A percentile compares a stretch with the other conserved stretches of the same genome.
Evolutionary conservation across 1,140 invertebrate species (phyloP).

Genomic region (Campodea augens): DNA sequence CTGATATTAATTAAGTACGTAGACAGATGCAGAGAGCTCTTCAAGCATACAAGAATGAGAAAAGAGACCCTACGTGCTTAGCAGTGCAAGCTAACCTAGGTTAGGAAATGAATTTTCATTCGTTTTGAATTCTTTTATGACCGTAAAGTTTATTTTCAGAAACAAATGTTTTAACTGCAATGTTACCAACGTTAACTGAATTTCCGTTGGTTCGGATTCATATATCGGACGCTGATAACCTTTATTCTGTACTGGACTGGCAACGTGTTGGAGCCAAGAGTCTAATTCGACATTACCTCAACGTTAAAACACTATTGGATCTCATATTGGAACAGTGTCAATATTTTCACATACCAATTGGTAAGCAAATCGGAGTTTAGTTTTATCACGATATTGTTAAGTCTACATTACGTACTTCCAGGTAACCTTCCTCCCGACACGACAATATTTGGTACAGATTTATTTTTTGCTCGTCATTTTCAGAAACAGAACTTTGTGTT

Average conservation of each 20-base stretch:
- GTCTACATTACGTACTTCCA: too few relatives aligned
- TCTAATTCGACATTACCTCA: conserved; percentile 75
- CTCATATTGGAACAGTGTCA: conserved; percentile 71
- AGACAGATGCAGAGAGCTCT: conserved; percentile 56
- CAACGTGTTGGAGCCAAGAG: conserved; percentile 64
- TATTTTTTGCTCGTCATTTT: conserved; percentile 83
- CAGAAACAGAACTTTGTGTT: conserved; percentile 79
- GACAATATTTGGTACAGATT: conserved; percentile 73
- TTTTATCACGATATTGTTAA: too few relatives aligned
- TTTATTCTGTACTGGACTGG: conserved; percentile 83
- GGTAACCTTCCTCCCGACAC: conserved; percentile 70
- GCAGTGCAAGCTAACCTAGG: too few relatives aligned
- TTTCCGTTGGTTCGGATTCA: conserved; percentile 77
- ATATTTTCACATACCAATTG: conserved; percentile 78
- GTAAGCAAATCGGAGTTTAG: too few relatives aligned
- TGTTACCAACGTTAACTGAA: conserved; percentile 49
- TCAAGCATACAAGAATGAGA: conserved; percentile 66
- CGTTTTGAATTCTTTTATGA: too few relatives aligned
- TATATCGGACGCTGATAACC: conserved; percentile 37
- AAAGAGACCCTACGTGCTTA: conserved; percentile 64
- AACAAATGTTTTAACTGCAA: conserved; percentile 30
- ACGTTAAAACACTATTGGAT: conserved; percentile 43
- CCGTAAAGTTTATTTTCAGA: too few relatives aligned
- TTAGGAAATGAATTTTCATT: too few relatives aligned
- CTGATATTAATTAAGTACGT: conserved; percentile 48